Percentiles rank a stretch among this genome's conserved stretches.
These are phyloP conservation scores for Yponomeuta malinellus DNA, from an alignment of 2,888 invertebrate species.

Conservation along the genomic window DNA sequence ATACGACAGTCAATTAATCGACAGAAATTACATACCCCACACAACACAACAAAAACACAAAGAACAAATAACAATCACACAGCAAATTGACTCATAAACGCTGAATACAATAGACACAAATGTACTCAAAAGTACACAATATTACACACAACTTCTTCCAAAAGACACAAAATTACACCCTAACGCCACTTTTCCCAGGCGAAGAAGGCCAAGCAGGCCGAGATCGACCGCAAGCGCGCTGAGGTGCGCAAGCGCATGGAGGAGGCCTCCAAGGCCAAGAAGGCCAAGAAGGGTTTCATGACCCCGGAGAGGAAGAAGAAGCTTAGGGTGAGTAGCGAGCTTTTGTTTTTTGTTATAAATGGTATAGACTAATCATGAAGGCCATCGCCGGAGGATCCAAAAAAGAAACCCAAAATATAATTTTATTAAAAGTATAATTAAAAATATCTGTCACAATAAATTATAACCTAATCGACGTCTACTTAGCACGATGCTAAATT, in stretches of 20 bases:
- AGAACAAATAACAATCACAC: not conserved
- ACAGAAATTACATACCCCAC: too few species aligned
- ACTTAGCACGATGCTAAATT: too few species aligned
- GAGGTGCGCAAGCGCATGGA: conserved; percentile 99
- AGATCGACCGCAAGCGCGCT: conserved; percentile 98
- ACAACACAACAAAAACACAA: not conserved
- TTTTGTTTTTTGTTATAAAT: not conserved
- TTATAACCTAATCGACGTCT: too few species aligned
- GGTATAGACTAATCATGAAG: not conserved
- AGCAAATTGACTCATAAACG: not conserved
- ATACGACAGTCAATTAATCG: too few species aligned
- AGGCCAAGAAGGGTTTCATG: conserved; percentile 99
- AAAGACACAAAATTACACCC: conserved; percentile 15
- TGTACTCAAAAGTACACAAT: conserved; percentile 17
- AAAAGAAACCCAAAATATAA: too few species aligned
- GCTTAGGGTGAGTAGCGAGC: conserved; percentile 87
- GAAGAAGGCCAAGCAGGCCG: conserved; percentile 98
- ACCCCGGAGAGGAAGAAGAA: conserved; percentile 99
- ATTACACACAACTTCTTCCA: conserved; percentile 14
- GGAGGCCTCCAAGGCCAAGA: conserved; percentile 98
- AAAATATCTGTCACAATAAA: too few species aligned
- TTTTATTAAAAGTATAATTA: too few species aligned
- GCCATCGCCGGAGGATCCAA: not conserved
- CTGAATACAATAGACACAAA: not conserved
- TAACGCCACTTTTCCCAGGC: conserved; percentile 78